phyloP scores from a whole-genome alignment of 2,888 invertebrate species.

The Macropis europaea region DNA sequence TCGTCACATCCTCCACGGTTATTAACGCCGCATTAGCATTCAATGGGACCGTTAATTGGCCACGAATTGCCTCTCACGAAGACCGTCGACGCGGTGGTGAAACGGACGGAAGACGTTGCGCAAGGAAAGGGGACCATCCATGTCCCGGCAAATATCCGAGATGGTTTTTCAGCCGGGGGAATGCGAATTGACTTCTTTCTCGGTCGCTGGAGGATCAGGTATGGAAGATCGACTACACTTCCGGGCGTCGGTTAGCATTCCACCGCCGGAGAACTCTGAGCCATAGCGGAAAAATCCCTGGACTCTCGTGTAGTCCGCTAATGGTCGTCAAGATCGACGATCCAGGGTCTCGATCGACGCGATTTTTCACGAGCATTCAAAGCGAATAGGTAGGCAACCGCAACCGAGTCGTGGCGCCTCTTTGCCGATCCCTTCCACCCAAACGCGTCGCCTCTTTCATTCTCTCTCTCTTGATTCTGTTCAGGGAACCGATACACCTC shows the following conservation, averaged over 20 bases:
- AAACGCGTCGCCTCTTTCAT: neutral
- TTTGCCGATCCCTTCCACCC: slow-evolving; percentile 10
- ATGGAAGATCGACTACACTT: slow-evolving; percentile 58
- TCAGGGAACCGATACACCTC: slow-evolving; percentile 53
- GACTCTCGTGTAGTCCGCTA: slow-evolving; percentile 57
- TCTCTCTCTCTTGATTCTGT: slow-evolving; percentile 8
- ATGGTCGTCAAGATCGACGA: slow-evolving; percentile 65
- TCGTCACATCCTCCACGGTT: slow-evolving; percentile 9
- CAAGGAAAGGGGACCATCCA: neutral
- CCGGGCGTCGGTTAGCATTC: slow-evolving; percentile 60
- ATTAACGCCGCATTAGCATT: slow-evolving; percentile 36
- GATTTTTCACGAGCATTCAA: slow-evolving; percentile 46
- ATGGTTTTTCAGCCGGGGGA: slow-evolving; percentile 40
- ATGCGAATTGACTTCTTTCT: slow-evolving; percentile 55
- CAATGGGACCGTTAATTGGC: slow-evolving; percentile 24
- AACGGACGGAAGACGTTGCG: neutral
- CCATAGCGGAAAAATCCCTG: slow-evolving; percentile 15
- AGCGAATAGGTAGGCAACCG: slow-evolving; percentile 37
- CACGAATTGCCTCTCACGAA: slow-evolving; percentile 21
- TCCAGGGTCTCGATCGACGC: slow-evolving; percentile 51
- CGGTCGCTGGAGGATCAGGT: slow-evolving; percentile 49
- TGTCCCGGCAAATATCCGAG: slow-evolving; percentile 23
- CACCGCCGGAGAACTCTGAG: slow-evolving; percentile 35
- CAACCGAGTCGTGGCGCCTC: slow-evolving; percentile 50
- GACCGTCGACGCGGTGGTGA: neutral